Base-by-base conservation (phyloP, 2,113 vertebrate species). In the Hucho hucho region DNA sequence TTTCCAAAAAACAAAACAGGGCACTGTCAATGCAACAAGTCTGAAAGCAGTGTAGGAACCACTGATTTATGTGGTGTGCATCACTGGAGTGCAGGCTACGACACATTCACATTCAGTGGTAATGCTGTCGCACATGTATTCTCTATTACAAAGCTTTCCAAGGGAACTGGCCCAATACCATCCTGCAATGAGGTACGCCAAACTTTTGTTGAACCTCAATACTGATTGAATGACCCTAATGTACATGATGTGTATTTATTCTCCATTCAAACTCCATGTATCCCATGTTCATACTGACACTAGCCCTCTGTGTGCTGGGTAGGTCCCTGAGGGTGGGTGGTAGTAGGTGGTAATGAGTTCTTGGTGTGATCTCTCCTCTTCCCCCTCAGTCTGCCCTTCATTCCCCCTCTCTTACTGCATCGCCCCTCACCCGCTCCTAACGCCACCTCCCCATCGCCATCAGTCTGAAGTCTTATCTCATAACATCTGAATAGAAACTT, bases 71-170 rank as follows among this genome's bases (percentile, higher is more conserved):
- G 64, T 65, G 49, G 64, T 29, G 25, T 65, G 28, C 64, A 28
- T 29, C 26, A 28, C 25, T 65, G 64, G 64, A 65, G 64, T 5
- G 2, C 28, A 28, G 25, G 26, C 12, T 11, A 65, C 13, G 29
- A 53, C 72, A 46, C n/a, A 32, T 78, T 53, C 58, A 29, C 74
- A 46, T 47, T 68, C 79, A 81, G 81, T 84, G 83, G 83, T 89
- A 89, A 89, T 76, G n/a, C 18, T 75, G 63, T 78, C 75, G 46
- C 83, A 73, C 85, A 32, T 92, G 78, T 92, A 87, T 90, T 92
- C 88, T 92, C 81, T 91, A 84, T 91, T 79, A 79, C 87, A 92
- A 93, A 92, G 92, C 91, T 92, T 90, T 83, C 91, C 89, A 86
- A 82, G 81, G 92, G 90, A 91, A 85, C 86, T 89, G 90, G 86